Base-by-base conservation (phyloP, 2,888 invertebrate species). In the Synanthedon andrenaeformis region DNA sequence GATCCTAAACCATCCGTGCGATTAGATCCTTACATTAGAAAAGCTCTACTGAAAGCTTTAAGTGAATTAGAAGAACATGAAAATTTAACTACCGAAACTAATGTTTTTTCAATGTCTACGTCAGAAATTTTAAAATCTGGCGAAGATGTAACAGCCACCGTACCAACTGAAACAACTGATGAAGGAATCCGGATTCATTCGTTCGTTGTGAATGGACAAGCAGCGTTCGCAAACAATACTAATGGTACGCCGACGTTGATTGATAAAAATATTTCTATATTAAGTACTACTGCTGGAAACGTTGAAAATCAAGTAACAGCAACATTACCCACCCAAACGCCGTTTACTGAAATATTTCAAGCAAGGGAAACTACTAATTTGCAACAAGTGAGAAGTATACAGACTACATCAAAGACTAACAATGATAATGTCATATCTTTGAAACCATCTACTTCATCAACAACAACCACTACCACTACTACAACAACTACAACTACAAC, bases 31-130 rank as follows among this genome's bases (percentile, higher is more conserved):
- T 92, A 92, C 58, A 89, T 95, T 41, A 88, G 94, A 13, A 91
- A 91, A 74, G 95, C 94, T 1, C 79, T 95, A 49, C 80, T 95
- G 4, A 92, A 91, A 78, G 95, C 94, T 11, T 85, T 95, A 4
- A 92, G 91, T 52, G 93, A 94, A 65, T 80, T 95, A 52, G 94
- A 95, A 76, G 90, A 91, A 59, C 91, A 90, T 58, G 78, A 72
- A 17, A 73, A 68, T 52, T 56, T 69, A 19, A 89, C 90, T 13
- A 84, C 87, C 3, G 89, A 84, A 52, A 70, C 78, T 3, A 77
- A 77, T 45, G 68, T 64, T 11, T 65, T 70, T 14, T 70, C 75
- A 8, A 69, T 68, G 3, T 58, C 64, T 8, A 82, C 82, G 52
- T 79, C 88, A 0, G 88, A 89, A 50, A 74, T 80, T 58, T 66